phyloP scores from a whole-genome alignment of 2,888 invertebrate species.

The Brachypalpus laphriformis region DNA sequence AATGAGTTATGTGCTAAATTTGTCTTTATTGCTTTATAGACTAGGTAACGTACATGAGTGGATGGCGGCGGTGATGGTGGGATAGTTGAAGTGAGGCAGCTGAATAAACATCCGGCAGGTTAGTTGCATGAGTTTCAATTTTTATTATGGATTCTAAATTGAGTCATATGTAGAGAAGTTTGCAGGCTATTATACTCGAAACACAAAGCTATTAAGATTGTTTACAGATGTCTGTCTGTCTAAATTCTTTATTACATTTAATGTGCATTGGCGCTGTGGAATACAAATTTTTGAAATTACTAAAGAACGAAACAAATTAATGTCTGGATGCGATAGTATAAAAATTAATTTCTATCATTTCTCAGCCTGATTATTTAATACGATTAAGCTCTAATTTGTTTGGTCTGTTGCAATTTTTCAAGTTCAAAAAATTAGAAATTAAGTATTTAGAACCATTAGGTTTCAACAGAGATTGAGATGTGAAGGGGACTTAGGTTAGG shows the following conservation, averaged over 20 bases:
- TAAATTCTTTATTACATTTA: background rate
- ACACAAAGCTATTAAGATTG: background rate
- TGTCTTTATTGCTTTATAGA: background rate
- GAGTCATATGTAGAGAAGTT: background rate
- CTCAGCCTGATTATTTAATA: too few species aligned
- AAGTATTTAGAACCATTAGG: too few species aligned
- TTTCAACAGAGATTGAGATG: too few species aligned
- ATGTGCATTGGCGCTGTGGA: background rate
- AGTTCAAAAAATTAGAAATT: too few species aligned
- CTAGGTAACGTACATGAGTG: background rate
- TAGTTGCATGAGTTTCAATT: slow-evolving; percentile 1
- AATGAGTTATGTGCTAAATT: slow-evolving; percentile 3
- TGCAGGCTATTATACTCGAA: background rate
- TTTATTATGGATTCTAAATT: background rate
- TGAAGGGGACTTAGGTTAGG: too few species aligned
- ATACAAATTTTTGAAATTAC: background rate
- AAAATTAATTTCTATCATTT: too few species aligned
- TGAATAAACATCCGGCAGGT: slow-evolving; percentile 9
- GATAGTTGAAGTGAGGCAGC: slow-evolving; percentile 2
- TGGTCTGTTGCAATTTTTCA: too few species aligned
- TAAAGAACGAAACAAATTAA: background rate
- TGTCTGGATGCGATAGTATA: background rate
- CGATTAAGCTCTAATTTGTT: too few species aligned
- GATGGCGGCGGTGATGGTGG: background rate
- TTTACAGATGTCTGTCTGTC: background rate